phyloP scores from a whole-genome alignment of 2,113 vertebrate species.

The Albula glossodonta region DNA sequence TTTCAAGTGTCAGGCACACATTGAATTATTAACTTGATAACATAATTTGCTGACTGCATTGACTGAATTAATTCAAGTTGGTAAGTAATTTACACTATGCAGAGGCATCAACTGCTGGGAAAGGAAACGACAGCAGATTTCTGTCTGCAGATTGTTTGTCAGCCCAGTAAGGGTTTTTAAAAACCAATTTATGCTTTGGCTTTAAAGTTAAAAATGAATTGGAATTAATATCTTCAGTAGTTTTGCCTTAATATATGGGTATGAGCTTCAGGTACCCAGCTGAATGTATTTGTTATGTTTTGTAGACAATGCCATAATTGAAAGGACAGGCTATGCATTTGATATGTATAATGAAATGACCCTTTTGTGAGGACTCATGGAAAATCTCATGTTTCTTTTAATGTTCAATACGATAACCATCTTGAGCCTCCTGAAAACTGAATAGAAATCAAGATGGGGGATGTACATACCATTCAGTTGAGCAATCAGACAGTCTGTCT shows the following conservation, averaged over 20 bases:
- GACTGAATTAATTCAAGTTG: neutral
- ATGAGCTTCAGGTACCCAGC: neutral
- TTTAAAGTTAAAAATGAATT: neutral
- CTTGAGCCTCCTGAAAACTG: neutral
- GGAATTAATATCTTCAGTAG: neutral
- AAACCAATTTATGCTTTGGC: neutral
- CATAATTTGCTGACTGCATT: neutral
- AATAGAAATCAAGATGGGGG: conserved; percentile 3
- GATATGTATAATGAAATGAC: neutral
- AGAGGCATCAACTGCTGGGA: neutral
- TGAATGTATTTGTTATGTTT: neutral
- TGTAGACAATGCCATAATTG: neutral
- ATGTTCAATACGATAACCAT: neutral
- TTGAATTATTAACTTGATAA: neutral
- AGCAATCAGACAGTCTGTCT: neutral
- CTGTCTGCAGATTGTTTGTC: neutral
- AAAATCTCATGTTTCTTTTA: neutral
- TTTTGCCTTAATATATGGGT: neutral
- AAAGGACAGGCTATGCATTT: neutral
- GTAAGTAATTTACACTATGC: neutral
- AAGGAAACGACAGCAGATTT: neutral
- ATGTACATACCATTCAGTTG: neutral
- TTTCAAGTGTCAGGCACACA: neutral
- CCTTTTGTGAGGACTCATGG: neutral
- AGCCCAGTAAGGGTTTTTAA: neutral